Evolutionary conservation across 1,140 invertebrate genomes (phyloP), one percentile per base, ranked within the genome.

Genomic region (Limonius californicus): DNA sequence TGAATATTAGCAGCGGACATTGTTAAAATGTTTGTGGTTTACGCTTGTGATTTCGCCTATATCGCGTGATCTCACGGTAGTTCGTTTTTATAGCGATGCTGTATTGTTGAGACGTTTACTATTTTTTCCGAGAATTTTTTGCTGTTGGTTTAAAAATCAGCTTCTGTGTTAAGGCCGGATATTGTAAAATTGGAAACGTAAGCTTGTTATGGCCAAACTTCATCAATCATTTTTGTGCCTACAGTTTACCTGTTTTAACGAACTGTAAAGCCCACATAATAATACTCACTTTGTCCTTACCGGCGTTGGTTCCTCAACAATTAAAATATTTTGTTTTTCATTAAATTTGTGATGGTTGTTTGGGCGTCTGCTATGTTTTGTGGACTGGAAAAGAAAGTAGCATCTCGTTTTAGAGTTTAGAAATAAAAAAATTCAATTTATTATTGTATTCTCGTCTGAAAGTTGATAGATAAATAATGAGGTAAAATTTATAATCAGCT

Each of bases 181-280:
- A 50, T 50, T 50, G 45, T 50, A 50, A 50, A 50, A 50, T 50
- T 50, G 45, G 45, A 50, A 50, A 50, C 45, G 7, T 21, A 21
- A 50, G 45, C 45, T 50, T 50, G 16, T 50, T 50, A 50, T 50
- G n/a, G 16, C 6, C n/a, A 50, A 50, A 50, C 7, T 50, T 50
- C 45, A 50, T 50, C 45, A 50, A 50, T 50, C 45, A 50, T 50
- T 50, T 50, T 50, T 50, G 7, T 50, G 19, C 15, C 45, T 45
- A 18, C 4, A 18, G 1, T 50, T 21, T 50, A 50, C n/a, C 16
- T 27, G 23, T n/a, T n/a, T n/a, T n/a, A n/a, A n/a, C n/a, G n/a
- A n/a, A n/a, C n/a, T n/a, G n/a, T n/a, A n/a, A n/a, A n/a, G n/a
- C n/a, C n/a, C n/a, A n/a, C n/a, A n/a, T n/a, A n/a, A n/a, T n/a